These are phyloP conservation scores for Dasyornis broadbenti DNA, from an alignment of 2,113 vertebrate genomes.

Conservation along the genomic window DNA sequence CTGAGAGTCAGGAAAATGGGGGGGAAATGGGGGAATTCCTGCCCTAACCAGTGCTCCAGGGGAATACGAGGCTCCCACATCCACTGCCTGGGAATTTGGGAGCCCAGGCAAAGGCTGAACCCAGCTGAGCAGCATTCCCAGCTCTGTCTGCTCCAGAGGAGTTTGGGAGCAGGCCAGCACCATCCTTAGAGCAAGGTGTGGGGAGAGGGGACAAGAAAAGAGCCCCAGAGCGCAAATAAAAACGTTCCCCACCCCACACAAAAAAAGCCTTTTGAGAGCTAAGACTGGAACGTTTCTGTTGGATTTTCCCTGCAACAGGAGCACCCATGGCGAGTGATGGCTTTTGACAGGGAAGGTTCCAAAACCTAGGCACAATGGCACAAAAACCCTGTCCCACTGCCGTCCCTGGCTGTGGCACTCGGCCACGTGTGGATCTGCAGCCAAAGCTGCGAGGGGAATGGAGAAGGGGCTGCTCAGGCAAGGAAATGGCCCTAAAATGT, in stretches of 20 bases:
- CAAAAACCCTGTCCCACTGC: neutral
- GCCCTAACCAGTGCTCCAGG: neutral
- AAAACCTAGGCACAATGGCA: fast-evolving
- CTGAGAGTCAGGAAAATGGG: neutral
- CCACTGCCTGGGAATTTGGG: fast-evolving
- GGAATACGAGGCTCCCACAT: fast-evolving
- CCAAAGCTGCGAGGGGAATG: neutral
- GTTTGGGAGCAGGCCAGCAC: neutral
- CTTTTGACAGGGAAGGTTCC: neutral
- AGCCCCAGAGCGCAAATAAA: neutral
- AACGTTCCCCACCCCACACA: fast-evolving
- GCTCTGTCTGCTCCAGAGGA: fast-evolving
- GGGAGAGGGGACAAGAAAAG: neutral
- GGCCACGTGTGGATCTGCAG: neutral
- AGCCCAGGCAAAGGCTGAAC: neutral
- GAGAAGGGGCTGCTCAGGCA: neutral
- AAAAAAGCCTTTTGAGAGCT: neutral
- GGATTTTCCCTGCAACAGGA: neutral
- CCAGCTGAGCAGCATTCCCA: neutral
- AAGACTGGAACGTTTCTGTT: neutral
- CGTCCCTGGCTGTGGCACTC: neutral
- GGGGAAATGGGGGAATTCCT: neutral
- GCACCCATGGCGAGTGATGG: fast-evolving
- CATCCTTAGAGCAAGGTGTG: too few relatives aligned
- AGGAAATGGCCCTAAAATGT: neutral